These are phyloP conservation scores for Hydropsyche betteni DNA, from an alignment of 2,888 invertebrate species.

Conservation along the genomic window DNA sequence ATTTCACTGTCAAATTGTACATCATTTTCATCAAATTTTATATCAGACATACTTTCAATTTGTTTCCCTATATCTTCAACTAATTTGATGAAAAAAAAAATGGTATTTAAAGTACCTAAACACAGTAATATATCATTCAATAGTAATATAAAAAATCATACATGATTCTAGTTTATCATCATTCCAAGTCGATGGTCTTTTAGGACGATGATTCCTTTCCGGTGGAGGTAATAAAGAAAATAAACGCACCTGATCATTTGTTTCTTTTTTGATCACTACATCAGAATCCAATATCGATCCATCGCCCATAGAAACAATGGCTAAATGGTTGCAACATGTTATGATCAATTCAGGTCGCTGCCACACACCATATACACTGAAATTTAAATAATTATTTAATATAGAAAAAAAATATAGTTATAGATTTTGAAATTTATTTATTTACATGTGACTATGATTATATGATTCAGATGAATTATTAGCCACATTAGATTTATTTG, in stretches of 20 bases:
- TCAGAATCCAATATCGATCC: background rate
- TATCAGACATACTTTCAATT: background rate
- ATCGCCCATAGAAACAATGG: slow-evolving; percentile 57
- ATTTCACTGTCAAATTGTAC: no score
- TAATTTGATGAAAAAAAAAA: background rate
- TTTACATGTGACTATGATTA: background rate
- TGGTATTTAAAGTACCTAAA: background rate
- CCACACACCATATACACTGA: slow-evolving; percentile 54
- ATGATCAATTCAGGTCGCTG: slow-evolving; percentile 61
- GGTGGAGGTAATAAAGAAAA: slow-evolving; percentile 55
- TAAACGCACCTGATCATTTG: background rate
- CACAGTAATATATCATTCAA: background rate
- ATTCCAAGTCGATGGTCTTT: slow-evolving; percentile 59
- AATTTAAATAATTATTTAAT: background rate
- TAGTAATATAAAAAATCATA: background rate
- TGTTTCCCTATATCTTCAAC: slow-evolving; percentile 21
- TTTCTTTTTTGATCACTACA: background rate
- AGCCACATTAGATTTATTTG: background rate
- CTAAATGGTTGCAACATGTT: slow-evolving; percentile 67
- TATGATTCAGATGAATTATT: background rate
- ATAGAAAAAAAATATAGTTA: background rate
- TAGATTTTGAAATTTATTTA: background rate
- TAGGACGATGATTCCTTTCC: slow-evolving; percentile 57
- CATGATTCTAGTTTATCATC: slow-evolving; percentile 52
- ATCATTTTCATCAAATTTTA: slow-evolving; percentile 9